phyloP scores from a whole-genome alignment of 1,140 invertebrate genomes.

The Drosophila ambigua region DNA sequence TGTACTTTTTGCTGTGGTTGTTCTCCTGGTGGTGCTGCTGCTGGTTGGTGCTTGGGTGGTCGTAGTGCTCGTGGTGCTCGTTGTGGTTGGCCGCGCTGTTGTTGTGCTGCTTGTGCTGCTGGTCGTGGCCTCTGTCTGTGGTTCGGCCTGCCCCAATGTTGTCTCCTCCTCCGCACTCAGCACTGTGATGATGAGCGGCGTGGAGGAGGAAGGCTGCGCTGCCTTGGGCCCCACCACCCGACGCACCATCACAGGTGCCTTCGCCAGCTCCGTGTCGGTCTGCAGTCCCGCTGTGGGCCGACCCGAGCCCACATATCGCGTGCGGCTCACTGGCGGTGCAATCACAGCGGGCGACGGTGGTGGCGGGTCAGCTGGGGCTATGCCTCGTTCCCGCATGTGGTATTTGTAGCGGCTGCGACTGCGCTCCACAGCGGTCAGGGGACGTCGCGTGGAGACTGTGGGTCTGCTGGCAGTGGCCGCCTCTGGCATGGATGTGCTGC shows the following conservation, averaged over 20 bases:
- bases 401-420: conserved; percentile 82
- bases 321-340: conserved; percentile 40
- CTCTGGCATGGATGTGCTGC: not conserved
- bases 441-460: conserved; percentile 58
- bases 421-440: conserved; percentile 67
- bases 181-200: conserved; percentile 83
- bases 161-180: conserved; percentile 82
- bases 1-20: conserved; percentile 11
- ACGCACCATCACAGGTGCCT: conserved; percentile 39
- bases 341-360: conserved; percentile 16
- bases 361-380: conserved; percentile 15
- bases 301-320: conserved; percentile 66
- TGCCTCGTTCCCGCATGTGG: conserved; percentile 84
- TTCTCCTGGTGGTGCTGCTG: conserved; percentile 28
- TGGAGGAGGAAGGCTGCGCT: conserved; percentile 65
- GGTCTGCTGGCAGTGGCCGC: conserved; percentile 36
- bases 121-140: conserved; percentile 49
- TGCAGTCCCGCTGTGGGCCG: conserved; percentile 53
- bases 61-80: conserved; percentile 29
- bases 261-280: conserved; percentile 8
- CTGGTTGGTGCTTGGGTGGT: conserved; percentile 30
- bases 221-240: conserved; percentile 44
- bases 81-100: conserved; percentile 32
- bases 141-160: conserved; percentile 55
- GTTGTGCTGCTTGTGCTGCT: conserved; percentile 30